Evolutionary conservation across 2,113 vertebrate species (phyloP), one percentile per base, ranked within the genome.

Genomic region (Emydocephalus ijimae): DNA sequence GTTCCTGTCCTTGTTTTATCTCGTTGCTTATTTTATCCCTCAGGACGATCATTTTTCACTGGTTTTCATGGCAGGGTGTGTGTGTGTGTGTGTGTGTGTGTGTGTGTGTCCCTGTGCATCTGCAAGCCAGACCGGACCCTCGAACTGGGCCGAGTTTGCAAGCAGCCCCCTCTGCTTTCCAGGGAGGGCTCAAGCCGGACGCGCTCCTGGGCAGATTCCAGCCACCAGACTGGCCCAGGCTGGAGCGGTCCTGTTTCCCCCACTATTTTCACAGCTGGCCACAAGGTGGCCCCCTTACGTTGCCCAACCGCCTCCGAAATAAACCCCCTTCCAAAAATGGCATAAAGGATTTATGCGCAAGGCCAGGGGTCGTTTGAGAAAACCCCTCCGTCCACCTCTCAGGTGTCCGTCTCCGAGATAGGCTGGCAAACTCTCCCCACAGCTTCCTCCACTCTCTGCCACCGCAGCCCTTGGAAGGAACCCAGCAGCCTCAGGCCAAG

Each of bases 261-360:
- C 74, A 81, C 34, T 81, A 21, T 61, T 87, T 69, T 26, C 87
- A 14, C 0, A 0, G 34, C 24, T 43, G 90, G 39, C 52, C 95
- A 87, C 59, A 2, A 43, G 93, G 39, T 88, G 93, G 64, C 94
- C 90, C 91, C 59, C 15, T 50, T 52, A 91, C 74, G 93, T 94
- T 89, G 50, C 56, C 0, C 1, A 87, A 85, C n/a, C 4, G 18
- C 55, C 11, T 59, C 0, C 0, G 9, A 52, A 89, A 88, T 39
- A n/a, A 59, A 5, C 29, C 21, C 74, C 9, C 21, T 34, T 50
- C 21, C 0, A 1, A 15, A 14, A 8, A 21, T 15, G 2, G 12
- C 21, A 0, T 24, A n/a, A 0, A 1, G 4, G 56, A 10, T n/a
- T n/a, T 3, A 85, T 24, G 39, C 4, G 3, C 6, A 26, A 45